These are phyloP conservation scores for Machaerirhynchus nigripectus DNA, from an alignment of 2,113 vertebrate genomes.

Conservation along the genomic window DNA sequence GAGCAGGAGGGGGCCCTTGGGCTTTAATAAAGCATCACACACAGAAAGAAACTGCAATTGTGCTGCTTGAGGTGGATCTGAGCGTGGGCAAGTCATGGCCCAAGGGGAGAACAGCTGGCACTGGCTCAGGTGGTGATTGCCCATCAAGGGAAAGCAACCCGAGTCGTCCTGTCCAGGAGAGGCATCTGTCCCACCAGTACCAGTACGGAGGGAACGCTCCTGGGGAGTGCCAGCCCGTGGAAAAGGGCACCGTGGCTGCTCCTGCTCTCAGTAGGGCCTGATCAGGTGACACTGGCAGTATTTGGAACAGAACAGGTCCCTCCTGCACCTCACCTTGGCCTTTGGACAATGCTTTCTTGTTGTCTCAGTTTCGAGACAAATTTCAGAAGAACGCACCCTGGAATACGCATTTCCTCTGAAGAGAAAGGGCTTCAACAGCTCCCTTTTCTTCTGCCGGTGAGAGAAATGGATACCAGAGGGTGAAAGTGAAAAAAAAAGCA, in stretches of 20 bases:
- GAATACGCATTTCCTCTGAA: background rate
- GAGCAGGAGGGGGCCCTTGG: background rate
- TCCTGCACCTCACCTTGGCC: background rate
- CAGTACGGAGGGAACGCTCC: background rate
- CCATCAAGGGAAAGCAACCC: background rate
- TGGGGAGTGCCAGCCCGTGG: background rate
- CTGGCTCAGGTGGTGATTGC: background rate
- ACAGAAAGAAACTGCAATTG: background rate
- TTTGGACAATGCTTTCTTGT: background rate
- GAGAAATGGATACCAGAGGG: background rate
- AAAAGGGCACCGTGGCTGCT: background rate
- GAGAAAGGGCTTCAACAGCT: background rate
- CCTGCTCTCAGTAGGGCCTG: background rate
- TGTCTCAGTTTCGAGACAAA: background rate
- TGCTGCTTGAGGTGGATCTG: background rate
- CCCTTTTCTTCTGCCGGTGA: background rate
- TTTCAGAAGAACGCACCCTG: background rate
- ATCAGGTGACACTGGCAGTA: background rate
- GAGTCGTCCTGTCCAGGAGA: background rate
- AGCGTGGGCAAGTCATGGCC: background rate
- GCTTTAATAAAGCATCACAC: background rate
- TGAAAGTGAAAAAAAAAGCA: background rate
- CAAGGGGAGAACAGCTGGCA: background rate
- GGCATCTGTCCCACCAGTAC: background rate
- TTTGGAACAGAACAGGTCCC: background rate